phyloP scores from a whole-genome alignment of 2,888 invertebrate genomes.

The Drosophila anceps region DNA sequence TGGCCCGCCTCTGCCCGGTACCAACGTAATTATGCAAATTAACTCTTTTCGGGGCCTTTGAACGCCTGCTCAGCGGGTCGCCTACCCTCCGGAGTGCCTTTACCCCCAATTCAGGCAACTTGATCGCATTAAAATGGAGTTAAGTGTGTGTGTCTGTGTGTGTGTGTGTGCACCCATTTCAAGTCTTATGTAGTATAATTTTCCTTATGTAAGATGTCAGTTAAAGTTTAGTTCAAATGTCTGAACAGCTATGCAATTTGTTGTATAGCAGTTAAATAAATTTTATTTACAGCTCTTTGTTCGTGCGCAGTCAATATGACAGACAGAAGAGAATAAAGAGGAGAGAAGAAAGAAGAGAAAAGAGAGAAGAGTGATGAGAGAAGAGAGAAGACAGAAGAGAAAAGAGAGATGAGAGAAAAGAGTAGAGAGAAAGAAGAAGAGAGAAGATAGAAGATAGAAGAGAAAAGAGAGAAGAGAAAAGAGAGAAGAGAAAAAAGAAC shows the following conservation, averaged over 20 bases:
- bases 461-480: neutral
- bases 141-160: conserved; percentile 18
- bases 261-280: conserved; percentile 66
- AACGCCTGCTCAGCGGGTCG: conserved; percentile 70
- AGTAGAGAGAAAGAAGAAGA: too few relatives aligned
- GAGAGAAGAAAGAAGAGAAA: neutral
- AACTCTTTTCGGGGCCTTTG: conserved; percentile 80
- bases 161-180: conserved; percentile 30
- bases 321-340: conserved; percentile 14
- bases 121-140: conserved; percentile 55
- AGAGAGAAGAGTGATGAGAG: too few relatives aligned
- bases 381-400: neutral
- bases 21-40: conserved; percentile 76
- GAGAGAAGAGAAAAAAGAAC: too few relatives aligned
- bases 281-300: conserved; percentile 63
- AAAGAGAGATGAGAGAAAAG: neutral
- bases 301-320: conserved; percentile 77
- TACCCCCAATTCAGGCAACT: conserved; percentile 7
- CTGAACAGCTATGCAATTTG: conserved; percentile 69
- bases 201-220: conserved; percentile 73
- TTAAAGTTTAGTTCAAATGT: conserved; percentile 61
- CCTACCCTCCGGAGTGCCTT: conserved; percentile 17
- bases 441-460: too few relatives aligned
- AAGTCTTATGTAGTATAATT: conserved; percentile 48
- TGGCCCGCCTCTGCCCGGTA: conserved; percentile 19